Conservation (phyloP, 2,888 invertebrate species). For the Aromia moschata region DNA sequence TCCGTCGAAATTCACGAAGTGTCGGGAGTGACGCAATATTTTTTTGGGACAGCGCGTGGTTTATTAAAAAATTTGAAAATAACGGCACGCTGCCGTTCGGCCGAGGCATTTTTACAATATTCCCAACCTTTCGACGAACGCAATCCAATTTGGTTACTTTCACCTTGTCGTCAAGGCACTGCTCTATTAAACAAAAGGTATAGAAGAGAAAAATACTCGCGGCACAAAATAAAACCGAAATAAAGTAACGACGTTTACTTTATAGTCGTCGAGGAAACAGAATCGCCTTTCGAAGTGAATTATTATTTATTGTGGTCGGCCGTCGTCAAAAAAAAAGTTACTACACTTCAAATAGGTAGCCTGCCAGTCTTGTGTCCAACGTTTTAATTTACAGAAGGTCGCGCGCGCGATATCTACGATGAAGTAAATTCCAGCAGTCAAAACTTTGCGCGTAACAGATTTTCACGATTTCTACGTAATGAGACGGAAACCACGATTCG, state of each 20-base stretch:
- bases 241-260: constrained; percentile 3
- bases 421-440: constrained; percentile 8
- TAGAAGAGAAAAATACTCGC: constrained; percentile 18
- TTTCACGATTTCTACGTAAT: background rate
- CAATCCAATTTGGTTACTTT: constrained; percentile 14
- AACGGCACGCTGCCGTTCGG: background rate
- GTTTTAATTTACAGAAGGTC: constrained; percentile 12
- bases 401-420: background rate
- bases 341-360: background rate
- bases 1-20: too few relatives aligned
- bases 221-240: constrained; percentile 2
- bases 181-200: constrained; percentile 24
- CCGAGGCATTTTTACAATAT: constrained; percentile 2
- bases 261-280: constrained; percentile 3
- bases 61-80: background rate
- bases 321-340: constrained; percentile 5
- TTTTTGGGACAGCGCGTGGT: too few relatives aligned
- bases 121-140: constrained; percentile 7
- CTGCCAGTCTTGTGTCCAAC: constrained; percentile 1
- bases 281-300: constrained; percentile 13
- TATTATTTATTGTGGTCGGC: constrained; percentile 13
- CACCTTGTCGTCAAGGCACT: constrained; percentile 25
- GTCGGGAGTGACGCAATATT: too few relatives aligned
- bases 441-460: background rate
- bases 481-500: too few relatives aligned